phyloP scores from a whole-genome alignment of 2,113 vertebrate species.

The human (Homo sapiens) region DNA sequence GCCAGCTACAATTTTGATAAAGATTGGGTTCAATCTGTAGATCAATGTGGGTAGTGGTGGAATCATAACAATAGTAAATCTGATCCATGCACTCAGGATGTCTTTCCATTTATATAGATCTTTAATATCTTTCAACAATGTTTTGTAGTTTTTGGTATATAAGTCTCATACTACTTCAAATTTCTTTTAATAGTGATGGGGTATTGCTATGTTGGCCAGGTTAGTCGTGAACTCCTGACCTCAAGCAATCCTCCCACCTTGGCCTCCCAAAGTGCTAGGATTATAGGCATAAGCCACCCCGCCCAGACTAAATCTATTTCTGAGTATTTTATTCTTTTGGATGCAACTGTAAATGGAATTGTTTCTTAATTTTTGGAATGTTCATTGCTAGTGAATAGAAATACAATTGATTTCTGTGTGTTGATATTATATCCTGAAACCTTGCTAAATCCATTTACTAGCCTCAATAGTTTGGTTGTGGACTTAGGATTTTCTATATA shows the following conservation, averaged over 20 bases:
- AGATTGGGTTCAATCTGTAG: background rate
- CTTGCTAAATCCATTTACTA: background rate
- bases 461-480: background rate
- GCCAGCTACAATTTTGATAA: background rate
- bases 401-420: background rate
- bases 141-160: background rate
- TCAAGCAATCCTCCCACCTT: too few relatives aligned
- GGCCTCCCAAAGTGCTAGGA: too few relatives aligned
- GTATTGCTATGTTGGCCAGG: too few relatives aligned
- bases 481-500: background rate
- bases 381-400: background rate
- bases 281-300: too few relatives aligned
- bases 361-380: background rate
- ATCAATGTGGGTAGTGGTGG: background rate
- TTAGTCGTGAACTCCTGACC: too few relatives aligned
- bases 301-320: background rate
- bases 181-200: background rate
- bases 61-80: constrained; percentile 3
- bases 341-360: background rate
- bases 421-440: background rate
- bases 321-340: background rate
- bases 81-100: background rate
- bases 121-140: background rate
- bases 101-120: background rate
- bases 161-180: background rate